A percentile compares a stretch with the other conserved stretches of the same genome.
Evolutionary conservation across 23 tunicate genomes (phyloP).

Genomic region (Trididemnum clinides): DNA sequence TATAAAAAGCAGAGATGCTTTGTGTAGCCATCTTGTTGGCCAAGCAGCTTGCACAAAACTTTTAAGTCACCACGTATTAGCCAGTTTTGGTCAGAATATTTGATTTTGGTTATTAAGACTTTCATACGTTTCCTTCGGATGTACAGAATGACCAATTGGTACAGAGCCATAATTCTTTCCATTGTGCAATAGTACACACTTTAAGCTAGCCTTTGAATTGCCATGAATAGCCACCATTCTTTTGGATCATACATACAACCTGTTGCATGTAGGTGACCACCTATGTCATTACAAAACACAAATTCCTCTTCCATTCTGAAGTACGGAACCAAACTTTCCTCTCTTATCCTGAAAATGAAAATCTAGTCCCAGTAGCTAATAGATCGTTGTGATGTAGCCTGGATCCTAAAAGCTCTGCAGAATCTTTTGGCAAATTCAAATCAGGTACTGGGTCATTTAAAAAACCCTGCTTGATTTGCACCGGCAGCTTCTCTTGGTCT

Average conservation of each 20-base stretch:
- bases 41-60: not conserved
- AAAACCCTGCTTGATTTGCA: not conserved
- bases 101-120: not conserved
- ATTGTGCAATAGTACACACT: not conserved
- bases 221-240: no score
- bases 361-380: not conserved
- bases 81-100: not conserved
- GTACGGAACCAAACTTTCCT: no score
- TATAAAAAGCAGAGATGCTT: not conserved
- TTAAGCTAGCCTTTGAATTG: no score
- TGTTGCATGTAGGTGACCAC: no score
- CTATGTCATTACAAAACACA: no score
- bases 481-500: no score
- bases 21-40: not conserved
- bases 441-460: not conserved
- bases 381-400: not conserved
- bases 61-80: not conserved
- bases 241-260: no score
- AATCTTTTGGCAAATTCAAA: not conserved
- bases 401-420: not conserved
- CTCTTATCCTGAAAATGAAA: no score
- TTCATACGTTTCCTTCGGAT: not conserved
- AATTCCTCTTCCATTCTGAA: no score
- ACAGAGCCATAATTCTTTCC: not conserved
- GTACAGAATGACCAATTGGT: no score